Evolutionary conservation across 2,113 vertebrate genomes (phyloP), one percentile per base, ranked within the genome.

Genomic region (Aspidoscelis tigris): DNA sequence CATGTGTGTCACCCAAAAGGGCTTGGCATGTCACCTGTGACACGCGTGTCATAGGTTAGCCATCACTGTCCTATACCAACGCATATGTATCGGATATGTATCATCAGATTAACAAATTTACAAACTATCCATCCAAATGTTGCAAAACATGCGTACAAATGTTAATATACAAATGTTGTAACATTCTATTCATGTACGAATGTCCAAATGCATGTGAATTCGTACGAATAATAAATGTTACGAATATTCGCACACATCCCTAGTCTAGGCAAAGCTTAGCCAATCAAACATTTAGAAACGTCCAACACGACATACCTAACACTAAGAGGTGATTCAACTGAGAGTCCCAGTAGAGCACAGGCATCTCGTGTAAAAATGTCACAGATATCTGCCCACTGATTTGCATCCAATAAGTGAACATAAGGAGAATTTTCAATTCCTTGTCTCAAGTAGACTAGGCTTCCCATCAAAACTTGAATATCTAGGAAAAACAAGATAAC

Each of bases 331-430:
- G 97, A 97, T 84, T 97, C 97, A 50, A 97, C 97, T 0, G 97
- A 97, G 58, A 97, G 96, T 61, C 97, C 97, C 84, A 97, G 93
- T 1, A 97, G 96, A 66, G 97, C 95, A 61, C 97, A 97, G 78
- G 97, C 97, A 3, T 97, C 97, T 53, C 97, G 96, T 0, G 97
- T 97, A 4, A 97, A 97, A 94, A 97, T 97, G 94, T 97, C 97
- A 84, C 97, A 97, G 93, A 97, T 97, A 93, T 97, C 97, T 20
- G 97, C 97, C 97, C 97, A 97, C 92, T 97, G 97, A 90, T 96
- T 97, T 0, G 97, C 96, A 55, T 97, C 96, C 16, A 97, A 74
- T 12, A 97, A 93, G 87, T 97, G 97, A 80, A 97, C 96, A 21
- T 97, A 97, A 0, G 97, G 97, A 0, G 97, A 97, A 92, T 97